phyloP scores from a whole-genome alignment of 2,797 vertebrate species.

The Cichlasoma orientale region DNA sequence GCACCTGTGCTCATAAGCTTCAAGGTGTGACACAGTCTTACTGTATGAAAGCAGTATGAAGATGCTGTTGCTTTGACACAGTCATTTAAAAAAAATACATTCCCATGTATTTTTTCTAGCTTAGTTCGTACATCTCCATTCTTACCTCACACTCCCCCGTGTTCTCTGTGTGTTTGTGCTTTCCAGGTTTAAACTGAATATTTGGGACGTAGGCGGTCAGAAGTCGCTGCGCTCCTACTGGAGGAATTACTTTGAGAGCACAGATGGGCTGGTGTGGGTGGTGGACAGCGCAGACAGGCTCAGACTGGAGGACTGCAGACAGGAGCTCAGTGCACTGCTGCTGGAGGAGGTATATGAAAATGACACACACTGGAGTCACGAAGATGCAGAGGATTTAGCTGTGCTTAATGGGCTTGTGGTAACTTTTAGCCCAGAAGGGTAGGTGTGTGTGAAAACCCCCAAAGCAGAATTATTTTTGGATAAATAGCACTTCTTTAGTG shows the following conservation, averaged over 20 bases:
- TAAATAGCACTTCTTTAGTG: neutral
- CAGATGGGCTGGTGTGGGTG: conserved; percentile 94
- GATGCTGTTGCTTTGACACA: too few species aligned
- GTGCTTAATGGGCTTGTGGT: neutral
- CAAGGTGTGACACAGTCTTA: neutral
- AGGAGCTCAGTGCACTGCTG: conserved; percentile 84
- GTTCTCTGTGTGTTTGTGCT: neutral
- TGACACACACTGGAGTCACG: neutral
- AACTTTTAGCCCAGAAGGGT: accelerated
- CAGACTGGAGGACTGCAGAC: conserved; percentile 87
- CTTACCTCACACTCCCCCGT: neutral
- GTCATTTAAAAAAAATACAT: too few species aligned
- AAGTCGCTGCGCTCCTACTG: conserved; percentile 93
- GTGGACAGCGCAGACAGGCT: conserved; percentile 92
- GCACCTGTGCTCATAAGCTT: too few species aligned
- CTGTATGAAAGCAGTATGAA: neutral
- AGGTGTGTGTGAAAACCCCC: neutral
- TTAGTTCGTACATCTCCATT: neutral
- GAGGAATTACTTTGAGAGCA: conserved; percentile 97
- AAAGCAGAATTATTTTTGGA: accelerated
- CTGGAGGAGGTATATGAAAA: conserved; percentile 84
- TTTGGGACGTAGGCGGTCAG: conserved; percentile 94
- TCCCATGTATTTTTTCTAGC: neutral
- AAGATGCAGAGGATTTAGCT: neutral
- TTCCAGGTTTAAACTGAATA: conserved; percentile 89